Evolutionary conservation across 2,888 invertebrate species (phyloP), one percentile per base, ranked within the genome.

Genomic region (Pristionchus exspectatus): DNA sequence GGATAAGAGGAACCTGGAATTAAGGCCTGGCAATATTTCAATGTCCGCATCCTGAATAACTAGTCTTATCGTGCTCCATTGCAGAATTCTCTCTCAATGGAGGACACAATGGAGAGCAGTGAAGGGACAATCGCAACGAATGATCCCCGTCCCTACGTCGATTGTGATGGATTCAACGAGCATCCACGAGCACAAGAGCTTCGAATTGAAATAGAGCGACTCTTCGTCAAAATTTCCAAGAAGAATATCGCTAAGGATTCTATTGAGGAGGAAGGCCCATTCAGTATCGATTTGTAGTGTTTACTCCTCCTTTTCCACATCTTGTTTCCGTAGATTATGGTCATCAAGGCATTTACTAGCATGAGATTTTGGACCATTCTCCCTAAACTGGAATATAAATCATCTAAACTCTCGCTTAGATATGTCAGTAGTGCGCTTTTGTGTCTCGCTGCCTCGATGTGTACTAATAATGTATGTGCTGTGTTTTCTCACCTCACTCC

Each of bases 71-170:
- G n/a, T n/a, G n/a, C n/a, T 69, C 30, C 2, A 14, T 74, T 87
- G 24, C 87, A 88, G 74, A 74, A 88, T n/a, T 74, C 87, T 3
- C 72, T 88, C 24, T 88, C 87, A 9, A 54, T 88, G 30, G 87
- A 88, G 56, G 87, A 88, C 14, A 50, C 66, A n/a, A 12, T 69
- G 0, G 69, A 69, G 0, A 69, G 27, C 50, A 10, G 21, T 10
- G 74, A 56, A 0, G 63, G 24, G n/a, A 63, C 63, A n/a, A 63
- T n/a, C 24, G 5, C 24, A 0, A 9, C 54, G 33, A 50, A 50
- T 33, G 44, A 50, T n/a, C 74, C 74, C 33, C 72, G 27, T 16
- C 56, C 87, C 21, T 88, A 88, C 56, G 87, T 74, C 38, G 74
- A 88, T 56, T 74, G 69, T 10, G 54, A 74, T 33, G 87, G 44